A percentile compares a stretch with the other conserved stretches of the same genome.
Conservation (phyloP, 2,797 vertebrate species). For the Silurus aristotelis region DNA sequence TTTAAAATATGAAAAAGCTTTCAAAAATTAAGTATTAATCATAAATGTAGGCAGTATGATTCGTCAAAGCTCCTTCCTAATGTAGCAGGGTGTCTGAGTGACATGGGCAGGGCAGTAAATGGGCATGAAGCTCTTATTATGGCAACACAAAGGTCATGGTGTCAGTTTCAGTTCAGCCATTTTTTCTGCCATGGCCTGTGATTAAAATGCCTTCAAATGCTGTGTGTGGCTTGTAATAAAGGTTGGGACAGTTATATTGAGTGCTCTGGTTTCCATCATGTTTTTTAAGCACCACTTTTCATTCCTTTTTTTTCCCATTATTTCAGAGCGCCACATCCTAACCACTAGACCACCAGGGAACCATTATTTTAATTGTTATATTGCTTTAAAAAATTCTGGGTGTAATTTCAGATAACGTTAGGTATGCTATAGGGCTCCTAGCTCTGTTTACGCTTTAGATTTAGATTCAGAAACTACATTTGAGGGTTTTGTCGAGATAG, state of each 20-base stretch:
- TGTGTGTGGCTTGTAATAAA: not conserved
- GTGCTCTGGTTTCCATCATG: not conserved
- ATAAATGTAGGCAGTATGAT: not conserved
- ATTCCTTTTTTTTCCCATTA: not conserved
- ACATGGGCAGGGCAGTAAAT: constrained; percentile 15
- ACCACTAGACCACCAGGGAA: no score
- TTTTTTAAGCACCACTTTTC: not conserved
- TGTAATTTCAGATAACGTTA: not conserved
- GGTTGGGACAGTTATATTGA: constrained; percentile 5
- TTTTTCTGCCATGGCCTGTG: constrained; percentile 17
- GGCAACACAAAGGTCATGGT: not conserved
- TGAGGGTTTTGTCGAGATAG: not conserved
- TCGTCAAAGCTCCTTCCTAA: not conserved
- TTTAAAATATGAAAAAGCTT: not conserved
- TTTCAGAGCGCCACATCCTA: no score
- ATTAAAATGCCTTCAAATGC: constrained; percentile 38
- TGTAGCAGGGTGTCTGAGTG: not conserved
- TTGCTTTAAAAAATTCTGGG: not conserved
- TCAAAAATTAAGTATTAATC: not conserved
- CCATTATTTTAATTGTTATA: not conserved
- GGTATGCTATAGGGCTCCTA: no score
- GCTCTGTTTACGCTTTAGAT: not conserved
- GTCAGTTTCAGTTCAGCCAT: constrained; percentile 30
- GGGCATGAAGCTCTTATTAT: constrained; percentile 17
- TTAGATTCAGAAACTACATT: not conserved